Conservation (phyloP, 2,113 vertebrate species). For the Hippopotamus amphibius region DNA sequence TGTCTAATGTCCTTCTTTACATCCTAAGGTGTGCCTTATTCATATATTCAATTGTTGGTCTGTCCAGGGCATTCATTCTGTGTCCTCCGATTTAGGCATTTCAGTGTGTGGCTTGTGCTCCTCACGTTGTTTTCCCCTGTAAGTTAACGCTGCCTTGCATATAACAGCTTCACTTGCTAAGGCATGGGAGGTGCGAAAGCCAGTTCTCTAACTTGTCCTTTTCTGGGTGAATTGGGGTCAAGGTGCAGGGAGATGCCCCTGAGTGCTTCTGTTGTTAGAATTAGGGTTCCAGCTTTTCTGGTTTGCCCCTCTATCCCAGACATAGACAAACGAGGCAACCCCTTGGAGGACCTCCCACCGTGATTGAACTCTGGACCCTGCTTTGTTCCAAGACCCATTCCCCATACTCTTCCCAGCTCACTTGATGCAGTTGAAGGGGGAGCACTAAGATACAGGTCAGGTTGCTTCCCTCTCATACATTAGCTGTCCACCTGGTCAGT, state of each 20-base stretch:
- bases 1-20: neutral
- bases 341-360: neutral
- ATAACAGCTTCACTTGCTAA: neutral
- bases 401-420: neutral
- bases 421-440: neutral
- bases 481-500: neutral
- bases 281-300: neutral
- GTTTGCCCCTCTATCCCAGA: neutral
- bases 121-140: neutral
- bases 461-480: neutral
- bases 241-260: neutral
- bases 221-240: neutral
- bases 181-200: neutral
- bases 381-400: conserved; percentile 6
- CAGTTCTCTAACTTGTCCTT: neutral
- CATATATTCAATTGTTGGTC: neutral
- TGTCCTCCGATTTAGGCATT: neutral
- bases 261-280: neutral
- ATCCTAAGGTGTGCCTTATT: neutral
- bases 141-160: neutral
- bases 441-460: neutral
- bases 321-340: neutral
- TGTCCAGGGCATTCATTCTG: neutral
- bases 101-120: neutral
- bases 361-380: neutral